phyloP scores from a whole-genome alignment of 2,888 invertebrate species.

The Ceriagrion tenellum region DNA sequence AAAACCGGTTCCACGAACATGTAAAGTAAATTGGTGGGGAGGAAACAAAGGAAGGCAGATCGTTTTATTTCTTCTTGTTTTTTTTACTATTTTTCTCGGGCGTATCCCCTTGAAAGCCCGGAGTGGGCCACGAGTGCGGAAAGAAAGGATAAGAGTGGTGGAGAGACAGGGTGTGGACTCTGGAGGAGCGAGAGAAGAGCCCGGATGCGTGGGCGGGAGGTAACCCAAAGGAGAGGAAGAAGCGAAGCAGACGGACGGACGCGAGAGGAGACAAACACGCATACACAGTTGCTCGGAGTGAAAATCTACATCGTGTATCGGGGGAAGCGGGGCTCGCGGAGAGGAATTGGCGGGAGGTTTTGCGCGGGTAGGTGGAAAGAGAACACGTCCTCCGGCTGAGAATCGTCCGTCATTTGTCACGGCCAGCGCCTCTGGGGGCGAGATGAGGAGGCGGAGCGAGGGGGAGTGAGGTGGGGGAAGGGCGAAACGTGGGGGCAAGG shows the following conservation, averaged over 20 bases:
- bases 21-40: not conserved
- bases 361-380: not conserved
- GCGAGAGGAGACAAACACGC: not conserved
- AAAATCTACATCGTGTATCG: constrained; percentile 60
- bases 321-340: not conserved
- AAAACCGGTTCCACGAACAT: not conserved
- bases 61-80: not conserved
- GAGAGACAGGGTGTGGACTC: not conserved
- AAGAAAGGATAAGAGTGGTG: not conserved
- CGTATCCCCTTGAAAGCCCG: not conserved
- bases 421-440: not conserved
- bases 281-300: constrained; percentile 7
- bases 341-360: not conserved
- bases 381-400: not conserved
- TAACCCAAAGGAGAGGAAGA: not conserved
- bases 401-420: constrained; percentile 52
- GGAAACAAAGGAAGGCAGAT: not conserved
- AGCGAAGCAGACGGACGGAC: not conserved
- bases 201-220: not conserved
- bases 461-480: not conserved
- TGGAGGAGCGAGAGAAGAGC: not conserved
- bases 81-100: constrained; percentile 1
- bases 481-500: not conserved
- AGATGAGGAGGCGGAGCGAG: not conserved
- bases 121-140: constrained; percentile 8